Evolutionary conservation across 2,113 vertebrate genomes (phyloP).

Genomic region (Falcunculus frontatus): DNA sequence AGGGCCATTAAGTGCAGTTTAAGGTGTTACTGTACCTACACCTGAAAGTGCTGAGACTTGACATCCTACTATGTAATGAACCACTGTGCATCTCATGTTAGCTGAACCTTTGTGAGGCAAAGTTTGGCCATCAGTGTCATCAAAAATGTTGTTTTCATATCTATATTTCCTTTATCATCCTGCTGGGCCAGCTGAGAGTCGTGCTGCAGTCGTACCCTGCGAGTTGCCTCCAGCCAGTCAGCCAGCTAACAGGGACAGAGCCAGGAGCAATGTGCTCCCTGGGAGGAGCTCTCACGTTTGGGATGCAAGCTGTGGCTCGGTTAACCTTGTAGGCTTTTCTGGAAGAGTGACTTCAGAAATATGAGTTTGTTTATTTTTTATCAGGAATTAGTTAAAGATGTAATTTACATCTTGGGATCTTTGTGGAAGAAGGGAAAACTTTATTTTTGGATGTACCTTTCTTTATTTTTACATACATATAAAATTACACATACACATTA

Average conservation of each 20-base stretch:
- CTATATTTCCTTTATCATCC: not conserved
- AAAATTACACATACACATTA: not conserved
- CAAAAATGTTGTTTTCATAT: not conserved
- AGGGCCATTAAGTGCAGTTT: not conserved
- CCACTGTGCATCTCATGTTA: not conserved
- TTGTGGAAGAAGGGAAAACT: not conserved
- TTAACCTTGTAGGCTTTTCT: not conserved
- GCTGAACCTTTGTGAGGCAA: not conserved
- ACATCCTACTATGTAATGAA: accelerated
- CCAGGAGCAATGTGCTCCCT: not conserved
- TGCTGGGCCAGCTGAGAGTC: not conserved
- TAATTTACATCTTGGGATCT: not conserved
- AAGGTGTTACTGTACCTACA: not conserved
- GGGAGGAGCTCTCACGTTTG: not conserved
- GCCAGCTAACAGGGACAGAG: not conserved
- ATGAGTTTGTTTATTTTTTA: not conserved
- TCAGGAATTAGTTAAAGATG: not conserved
- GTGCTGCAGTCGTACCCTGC: not conserved
- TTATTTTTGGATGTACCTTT: not conserved
- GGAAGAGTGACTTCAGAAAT: constrained; percentile 6
- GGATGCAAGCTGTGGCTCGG: not conserved
- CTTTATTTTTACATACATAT: not conserved
- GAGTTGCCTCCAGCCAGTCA: not conserved
- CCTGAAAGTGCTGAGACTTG: not conserved
- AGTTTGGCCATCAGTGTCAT: not conserved